A percentile compares a stretch with the other conserved stretches of the same genome.
Conservation (phyloP, 2,113 vertebrate genomes). For the Melierax canorus region DNA sequence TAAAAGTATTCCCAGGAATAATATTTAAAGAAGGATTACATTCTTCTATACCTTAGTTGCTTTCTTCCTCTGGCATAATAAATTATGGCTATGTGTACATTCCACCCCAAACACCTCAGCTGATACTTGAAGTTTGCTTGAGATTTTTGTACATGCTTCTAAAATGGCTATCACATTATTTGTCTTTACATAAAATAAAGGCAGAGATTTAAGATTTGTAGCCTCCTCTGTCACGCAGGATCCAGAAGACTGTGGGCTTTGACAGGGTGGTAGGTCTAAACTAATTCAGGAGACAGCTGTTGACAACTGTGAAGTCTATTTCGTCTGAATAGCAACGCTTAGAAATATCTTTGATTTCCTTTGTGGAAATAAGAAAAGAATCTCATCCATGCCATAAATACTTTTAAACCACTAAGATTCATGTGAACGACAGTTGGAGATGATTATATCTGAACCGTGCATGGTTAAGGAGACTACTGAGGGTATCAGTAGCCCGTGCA, state of each 20-base stretch:
- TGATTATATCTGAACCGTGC: neutral
- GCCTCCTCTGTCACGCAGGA: neutral
- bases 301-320: conserved; percentile 27
- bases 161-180: conserved; percentile 32
- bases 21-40: conserved; percentile 67
- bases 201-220: neutral
- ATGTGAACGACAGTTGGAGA: neutral
- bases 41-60: conserved; percentile 40
- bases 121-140: conserved; percentile 20
- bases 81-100: conserved; percentile 1
- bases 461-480: neutral
- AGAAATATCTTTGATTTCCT: conserved; percentile 53
- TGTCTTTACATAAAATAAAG: conserved; percentile 18
- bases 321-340: neutral
- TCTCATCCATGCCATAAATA: conserved; percentile 17
- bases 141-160: conserved; percentile 26
- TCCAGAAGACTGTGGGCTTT: neutral
- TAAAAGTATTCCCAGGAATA: conserved; percentile 72
- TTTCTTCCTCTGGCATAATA: conserved; percentile 59
- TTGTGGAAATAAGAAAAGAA: conserved; percentile 12
- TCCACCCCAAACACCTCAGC: conserved; percentile 29
- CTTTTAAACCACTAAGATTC: conserved; percentile 15
- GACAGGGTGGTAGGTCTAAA: conserved; percentile 3
- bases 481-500: neutral
- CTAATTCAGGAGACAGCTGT: conserved; percentile 12